Evolutionary conservation across 2,113 vertebrate species (phyloP).

Genomic region (Accipiter cooperii): DNA sequence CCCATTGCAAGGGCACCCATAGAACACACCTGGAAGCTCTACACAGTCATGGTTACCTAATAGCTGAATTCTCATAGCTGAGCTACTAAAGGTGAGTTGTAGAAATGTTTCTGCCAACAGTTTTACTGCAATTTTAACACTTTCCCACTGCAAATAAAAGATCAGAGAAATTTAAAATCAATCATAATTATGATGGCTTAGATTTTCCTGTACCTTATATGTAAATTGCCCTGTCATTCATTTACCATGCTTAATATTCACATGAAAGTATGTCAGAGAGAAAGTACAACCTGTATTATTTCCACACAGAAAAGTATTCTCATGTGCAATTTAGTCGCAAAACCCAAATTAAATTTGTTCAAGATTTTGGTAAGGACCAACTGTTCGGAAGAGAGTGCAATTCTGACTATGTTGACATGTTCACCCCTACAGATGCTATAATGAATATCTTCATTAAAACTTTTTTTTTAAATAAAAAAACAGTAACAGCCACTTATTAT

Average conservation of each 20-base stretch:
- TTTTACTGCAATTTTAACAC: not conserved
- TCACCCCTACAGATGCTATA: not conserved
- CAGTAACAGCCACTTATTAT: not conserved
- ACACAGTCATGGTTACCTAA: too few species aligned
- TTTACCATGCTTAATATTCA: not conserved
- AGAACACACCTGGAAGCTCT: not conserved
- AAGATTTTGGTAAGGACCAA: not conserved
- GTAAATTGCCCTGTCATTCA: not conserved
- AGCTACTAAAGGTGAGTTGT: not conserved
- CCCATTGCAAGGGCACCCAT: not conserved
- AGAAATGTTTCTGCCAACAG: not conserved
- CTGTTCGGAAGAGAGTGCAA: not conserved
- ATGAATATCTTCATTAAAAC: not conserved
- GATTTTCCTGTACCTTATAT: not conserved
- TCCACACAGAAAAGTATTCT: not conserved
- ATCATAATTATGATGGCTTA: not conserved
- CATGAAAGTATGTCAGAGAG: not conserved
- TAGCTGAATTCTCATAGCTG: not conserved
- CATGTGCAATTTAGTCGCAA: not conserved
- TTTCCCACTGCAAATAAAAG: not conserved
- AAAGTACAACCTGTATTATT: not conserved
- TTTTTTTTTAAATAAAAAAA: not conserved
- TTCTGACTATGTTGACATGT: not conserved
- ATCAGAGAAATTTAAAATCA: not conserved
- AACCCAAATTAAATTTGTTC: not conserved